Evolutionary conservation across 2,888 invertebrate genomes (phyloP).

Genomic region (Melitaea athalia): DNA sequence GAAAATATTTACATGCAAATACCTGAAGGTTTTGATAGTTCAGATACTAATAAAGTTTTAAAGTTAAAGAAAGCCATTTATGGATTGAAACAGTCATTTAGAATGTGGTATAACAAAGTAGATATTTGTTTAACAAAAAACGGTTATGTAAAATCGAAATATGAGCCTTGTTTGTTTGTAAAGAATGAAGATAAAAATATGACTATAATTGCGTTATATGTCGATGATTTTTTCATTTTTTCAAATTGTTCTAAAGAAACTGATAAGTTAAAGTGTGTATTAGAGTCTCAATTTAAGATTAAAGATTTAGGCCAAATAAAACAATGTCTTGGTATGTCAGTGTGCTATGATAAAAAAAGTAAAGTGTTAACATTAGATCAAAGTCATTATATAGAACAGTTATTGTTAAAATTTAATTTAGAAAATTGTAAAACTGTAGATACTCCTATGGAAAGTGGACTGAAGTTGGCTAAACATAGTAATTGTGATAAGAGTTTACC

Average conservation of each 20-base stretch:
- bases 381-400: slow-evolving; percentile 17
- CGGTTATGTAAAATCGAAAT: slow-evolving; percentile 16
- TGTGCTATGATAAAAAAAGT: slow-evolving; percentile 16
- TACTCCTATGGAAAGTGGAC: slow-evolving; percentile 15
- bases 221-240: slow-evolving; percentile 25
- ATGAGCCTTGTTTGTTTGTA: slow-evolving; percentile 22
- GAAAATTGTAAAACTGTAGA: slow-evolving; percentile 15
- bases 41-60: slow-evolving; percentile 9
- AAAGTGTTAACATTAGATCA: slow-evolving; percentile 5
- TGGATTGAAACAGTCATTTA: slow-evolving; percentile 19
- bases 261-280: slow-evolving; percentile 15
- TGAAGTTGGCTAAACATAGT: slow-evolving; percentile 17
- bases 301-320: slow-evolving; percentile 20
- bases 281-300: slow-evolving; percentile 7
- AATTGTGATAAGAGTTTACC: slow-evolving; percentile 13
- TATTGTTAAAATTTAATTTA: slow-evolving; percentile 16
- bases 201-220: slow-evolving; percentile 25
- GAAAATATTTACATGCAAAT: slow-evolving; percentile 22
- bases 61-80: slow-evolving; percentile 15
- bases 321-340: slow-evolving; percentile 25
- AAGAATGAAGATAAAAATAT: slow-evolving; percentile 15
- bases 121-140: slow-evolving; percentile 12
- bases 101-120: slow-evolving; percentile 23
- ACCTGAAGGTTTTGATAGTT: neutral
- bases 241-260: slow-evolving; percentile 11